phyloP scores from a whole-genome alignment of 2,888 invertebrate genomes.

The Eucriotettix oculatus region DNA sequence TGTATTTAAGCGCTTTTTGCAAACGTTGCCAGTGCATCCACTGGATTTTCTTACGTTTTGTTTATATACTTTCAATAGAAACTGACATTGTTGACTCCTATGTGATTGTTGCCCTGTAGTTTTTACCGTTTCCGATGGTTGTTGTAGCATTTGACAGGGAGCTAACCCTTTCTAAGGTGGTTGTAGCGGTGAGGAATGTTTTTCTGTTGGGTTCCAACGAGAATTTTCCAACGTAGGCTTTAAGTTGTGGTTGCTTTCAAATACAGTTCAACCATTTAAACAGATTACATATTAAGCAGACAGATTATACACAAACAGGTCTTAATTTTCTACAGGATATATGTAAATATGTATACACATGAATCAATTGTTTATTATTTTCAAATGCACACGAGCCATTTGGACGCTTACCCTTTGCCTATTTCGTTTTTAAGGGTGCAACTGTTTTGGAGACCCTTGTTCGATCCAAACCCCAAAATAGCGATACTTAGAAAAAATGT shows the following conservation, averaged over 20 bases:
- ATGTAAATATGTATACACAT: too few relatives aligned
- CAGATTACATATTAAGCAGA: too few relatives aligned
- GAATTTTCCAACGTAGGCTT: not conserved
- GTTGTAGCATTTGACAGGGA: constrained; percentile 14
- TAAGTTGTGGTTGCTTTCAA: not conserved
- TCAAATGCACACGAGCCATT: constrained; percentile 12
- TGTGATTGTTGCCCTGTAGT: constrained; percentile 14
- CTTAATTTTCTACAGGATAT: too few relatives aligned
- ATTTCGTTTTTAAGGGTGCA: constrained; percentile 12
- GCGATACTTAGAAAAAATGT: constrained; percentile 7
- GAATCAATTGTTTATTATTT: not conserved
- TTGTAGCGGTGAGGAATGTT: constrained; percentile 14
- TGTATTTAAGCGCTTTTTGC: constrained; percentile 7
- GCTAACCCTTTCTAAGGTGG: constrained; percentile 13
- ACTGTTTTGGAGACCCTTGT: constrained; percentile 10
- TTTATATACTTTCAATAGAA: constrained; percentile 13
- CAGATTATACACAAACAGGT: too few relatives aligned
- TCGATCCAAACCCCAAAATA: constrained; percentile 1
- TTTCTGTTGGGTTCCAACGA: constrained; percentile 11
- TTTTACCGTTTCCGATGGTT: constrained; percentile 13
- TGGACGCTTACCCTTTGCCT: constrained; percentile 8
- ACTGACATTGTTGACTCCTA: constrained; percentile 14
- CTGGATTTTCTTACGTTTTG: constrained; percentile 12
- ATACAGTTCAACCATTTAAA: not conserved
- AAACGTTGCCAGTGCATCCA: constrained; percentile 14